Conservation (phyloP, 2,113 vertebrate species). For the Oceanodroma tethys region DNA sequence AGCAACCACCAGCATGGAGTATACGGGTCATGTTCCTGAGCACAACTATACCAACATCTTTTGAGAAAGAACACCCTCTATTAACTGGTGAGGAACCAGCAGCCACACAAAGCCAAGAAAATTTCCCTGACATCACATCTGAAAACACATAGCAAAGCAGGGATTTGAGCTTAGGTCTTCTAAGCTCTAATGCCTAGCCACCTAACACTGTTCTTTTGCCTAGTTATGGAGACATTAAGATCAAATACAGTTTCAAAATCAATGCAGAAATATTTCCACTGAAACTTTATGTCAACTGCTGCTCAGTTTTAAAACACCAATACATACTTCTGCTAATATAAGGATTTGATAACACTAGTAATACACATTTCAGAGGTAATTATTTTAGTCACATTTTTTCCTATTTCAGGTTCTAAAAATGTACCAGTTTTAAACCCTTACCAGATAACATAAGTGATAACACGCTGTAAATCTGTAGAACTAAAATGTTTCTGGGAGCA, state of each 20-base stretch:
- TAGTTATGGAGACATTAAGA: background rate
- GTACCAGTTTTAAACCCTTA: slow-evolving; percentile 27
- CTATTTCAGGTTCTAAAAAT: slow-evolving; percentile 18
- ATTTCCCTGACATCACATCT: background rate
- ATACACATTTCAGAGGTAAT: slow-evolving; percentile 36
- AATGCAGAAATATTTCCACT: slow-evolving; percentile 37
- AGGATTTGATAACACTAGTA: background rate
- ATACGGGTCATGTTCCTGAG: background rate
- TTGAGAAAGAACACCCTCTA: background rate
- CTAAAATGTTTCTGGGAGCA: slow-evolving; percentile 50
- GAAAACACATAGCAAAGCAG: background rate
- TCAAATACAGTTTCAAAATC: background rate
- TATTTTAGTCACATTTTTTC: background rate
- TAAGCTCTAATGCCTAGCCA: background rate
- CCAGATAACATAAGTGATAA: slow-evolving; percentile 34
- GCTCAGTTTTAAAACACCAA: slow-evolving; percentile 37
- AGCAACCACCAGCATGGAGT: background rate
- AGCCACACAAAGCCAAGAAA: background rate
- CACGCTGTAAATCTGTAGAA: slow-evolving; percentile 48
- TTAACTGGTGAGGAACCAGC: background rate
- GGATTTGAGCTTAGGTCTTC: background rate
- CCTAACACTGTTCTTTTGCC: background rate
- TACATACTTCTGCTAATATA: background rate
- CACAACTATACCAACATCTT: background rate
- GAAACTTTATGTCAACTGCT: background rate